Evolutionary conservation across 2,888 invertebrate species (phyloP).

Genomic region (Salpingus planirostris): DNA sequence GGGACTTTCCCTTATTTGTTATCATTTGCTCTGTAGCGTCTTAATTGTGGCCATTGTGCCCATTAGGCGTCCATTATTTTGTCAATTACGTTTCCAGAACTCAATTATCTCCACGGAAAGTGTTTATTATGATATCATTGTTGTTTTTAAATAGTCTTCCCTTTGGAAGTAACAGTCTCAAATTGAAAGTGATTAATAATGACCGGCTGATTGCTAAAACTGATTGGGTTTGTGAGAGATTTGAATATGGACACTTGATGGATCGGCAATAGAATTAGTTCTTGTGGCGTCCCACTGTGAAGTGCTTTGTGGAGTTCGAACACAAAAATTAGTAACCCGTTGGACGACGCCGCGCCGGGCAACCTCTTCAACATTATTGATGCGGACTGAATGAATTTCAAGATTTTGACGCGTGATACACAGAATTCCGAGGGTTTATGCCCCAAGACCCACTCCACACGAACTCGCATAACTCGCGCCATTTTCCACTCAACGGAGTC

Average conservation of each 20-base stretch:
- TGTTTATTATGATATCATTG: conserved; percentile 17
- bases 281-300: conserved; percentile 32
- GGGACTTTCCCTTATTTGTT: too few relatives aligned
- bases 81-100: conserved; percentile 11
- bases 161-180: conserved; percentile 14
- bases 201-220: conserved; percentile 29
- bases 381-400: conserved; percentile 29
- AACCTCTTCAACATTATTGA: conserved; percentile 22
- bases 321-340: conserved; percentile 29
- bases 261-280: conserved; percentile 38
- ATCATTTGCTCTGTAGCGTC: too few relatives aligned
- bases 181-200: conserved; percentile 23
- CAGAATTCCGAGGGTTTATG: too few relatives aligned
- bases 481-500: too few relatives aligned
- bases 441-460: too few relatives aligned
- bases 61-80: conserved; percentile 15
- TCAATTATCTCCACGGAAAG: conserved; percentile 12
- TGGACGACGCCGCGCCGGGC: conserved; percentile 15
- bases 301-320: conserved; percentile 26
- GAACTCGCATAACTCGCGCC: too few relatives aligned
- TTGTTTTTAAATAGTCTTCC: neutral
- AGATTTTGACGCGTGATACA: conserved; percentile 30
- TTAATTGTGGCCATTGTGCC: too few relatives aligned
- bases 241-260: conserved; percentile 34
- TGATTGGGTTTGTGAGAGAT: conserved; percentile 30